Evolutionary conservation across 2,888 invertebrate genomes (phyloP), one percentile per base, ranked within the genome.

Genomic region (Dasysyrphus albostriatus): DNA sequence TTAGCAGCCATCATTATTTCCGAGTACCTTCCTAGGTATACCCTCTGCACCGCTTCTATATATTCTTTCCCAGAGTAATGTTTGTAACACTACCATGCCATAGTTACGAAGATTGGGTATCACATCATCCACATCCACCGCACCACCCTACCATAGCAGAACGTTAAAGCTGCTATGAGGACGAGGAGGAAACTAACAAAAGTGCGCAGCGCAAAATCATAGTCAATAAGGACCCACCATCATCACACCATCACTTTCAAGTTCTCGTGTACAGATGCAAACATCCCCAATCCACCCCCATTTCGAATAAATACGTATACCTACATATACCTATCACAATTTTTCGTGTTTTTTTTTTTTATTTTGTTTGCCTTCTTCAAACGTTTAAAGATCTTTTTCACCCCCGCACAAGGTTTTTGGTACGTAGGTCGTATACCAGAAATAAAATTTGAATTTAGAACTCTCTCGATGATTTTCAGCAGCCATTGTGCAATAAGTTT

Each of bases 1-100:
- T 87, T 87, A 87, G 85, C 85, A 87, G 83, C 78, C 87, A 83
- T 78, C 87, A 82, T 87, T 83, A 87, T 87, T 78, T 87, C 78
- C 83, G 78, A 82, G 87, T 83, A 79, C 78, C 78, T 70, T 77
- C 47, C 70, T 65, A 37, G 69, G 9, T 54, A 69, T 69, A 69
- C 67, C 51, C 37, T 67, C 47, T 47, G 10, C 12, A 74, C 47
- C 63, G 59, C 63, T 34, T 42, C 59, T 51, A 32, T 51, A 24
- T 58, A 12, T 47, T 49, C 63, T 24, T 19, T 14, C 37, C 32
- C 74, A 54, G 29, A 42, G 47, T 70, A 37, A 69, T 69, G 39
- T 78, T 74, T 82, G 70, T 70, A 63, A 77, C 76, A 77, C 81
- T 70, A 74, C 69, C 72, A 42, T 70, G 29, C 81, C 84, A 77